A percentile compares a stretch with the other conserved stretches of the same genome.
Evolutionary conservation across 2,797 vertebrate genomes (phyloP).

Genomic region (Argyrosomus regius): DNA sequence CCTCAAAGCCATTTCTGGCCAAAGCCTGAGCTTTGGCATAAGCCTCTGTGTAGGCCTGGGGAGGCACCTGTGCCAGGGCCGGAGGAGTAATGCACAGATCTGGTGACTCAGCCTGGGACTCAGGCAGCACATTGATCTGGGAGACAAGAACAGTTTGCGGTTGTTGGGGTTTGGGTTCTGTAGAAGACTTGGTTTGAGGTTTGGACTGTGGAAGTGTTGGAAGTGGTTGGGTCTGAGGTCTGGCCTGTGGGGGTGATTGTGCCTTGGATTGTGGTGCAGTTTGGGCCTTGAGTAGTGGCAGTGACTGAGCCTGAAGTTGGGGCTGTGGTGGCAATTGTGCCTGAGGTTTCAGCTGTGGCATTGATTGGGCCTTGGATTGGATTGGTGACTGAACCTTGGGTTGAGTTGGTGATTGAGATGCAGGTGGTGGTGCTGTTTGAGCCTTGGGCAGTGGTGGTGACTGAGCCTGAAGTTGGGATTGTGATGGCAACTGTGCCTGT

Average conservation of each 20-base stretch:
- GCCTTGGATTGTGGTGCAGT: constrained; percentile 29
- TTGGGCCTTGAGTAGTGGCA: constrained; percentile 20
- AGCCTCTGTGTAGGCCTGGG: constrained; percentile 84
- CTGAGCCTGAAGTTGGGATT: constrained; percentile 37
- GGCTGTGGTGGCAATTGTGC: constrained; percentile 18
- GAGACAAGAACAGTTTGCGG: constrained; percentile 38
- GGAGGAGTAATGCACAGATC: constrained; percentile 68
- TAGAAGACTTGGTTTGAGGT: constrained; percentile 32
- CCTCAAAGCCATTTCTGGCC: constrained; percentile 87
- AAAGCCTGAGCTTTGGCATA: constrained; percentile 83
- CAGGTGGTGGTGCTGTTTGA: background rate
- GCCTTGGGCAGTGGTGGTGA: constrained; percentile 9
- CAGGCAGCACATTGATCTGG: constrained; percentile 54
- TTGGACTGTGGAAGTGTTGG: constrained; percentile 21
- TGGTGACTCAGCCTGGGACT: constrained; percentile 64
- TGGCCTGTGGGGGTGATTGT: constrained; percentile 48
- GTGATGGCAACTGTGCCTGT: constrained; percentile 22
- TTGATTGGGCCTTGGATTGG: constrained; percentile 6
- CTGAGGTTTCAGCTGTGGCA: constrained; percentile 16
- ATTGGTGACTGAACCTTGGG: constrained; percentile 15
- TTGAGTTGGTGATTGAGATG: constrained; percentile 8
- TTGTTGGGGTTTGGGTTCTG: constrained; percentile 52
- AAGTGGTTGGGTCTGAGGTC: constrained; percentile 35
- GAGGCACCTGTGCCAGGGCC: constrained; percentile 75
- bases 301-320: constrained; percentile 33